phyloP scores from a whole-genome alignment of 2,888 invertebrate genomes.

The Drepana falcataria region DNA sequence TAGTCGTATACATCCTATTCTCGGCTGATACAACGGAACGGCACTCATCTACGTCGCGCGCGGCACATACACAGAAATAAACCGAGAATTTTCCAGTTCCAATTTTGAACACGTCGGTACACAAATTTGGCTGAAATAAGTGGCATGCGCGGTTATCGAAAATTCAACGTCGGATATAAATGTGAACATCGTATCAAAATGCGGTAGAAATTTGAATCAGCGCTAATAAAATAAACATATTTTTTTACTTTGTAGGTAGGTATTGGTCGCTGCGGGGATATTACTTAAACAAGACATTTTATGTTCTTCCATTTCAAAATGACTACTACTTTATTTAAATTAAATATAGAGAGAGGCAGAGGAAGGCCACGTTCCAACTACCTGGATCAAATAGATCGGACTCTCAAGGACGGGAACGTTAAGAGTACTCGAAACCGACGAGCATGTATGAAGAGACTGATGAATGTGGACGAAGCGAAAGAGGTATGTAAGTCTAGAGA shows the following conservation, averaged over 20 bases:
- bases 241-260: neutral
- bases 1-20: neutral
- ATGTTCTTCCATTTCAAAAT: too few species aligned
- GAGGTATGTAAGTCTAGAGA: too few species aligned
- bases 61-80: constrained; percentile 11
- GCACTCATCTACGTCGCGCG: constrained; percentile 12
- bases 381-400: too few species aligned
- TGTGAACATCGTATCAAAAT: constrained; percentile 29
- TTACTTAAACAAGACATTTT: too few species aligned
- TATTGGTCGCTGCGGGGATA: too few species aligned
- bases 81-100: constrained; percentile 32
- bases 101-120: constrained; percentile 52
- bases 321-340: too few species aligned
- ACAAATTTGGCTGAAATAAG: constrained; percentile 59
- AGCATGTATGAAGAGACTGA: too few species aligned
- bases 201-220: neutral
- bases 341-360: too few species aligned
- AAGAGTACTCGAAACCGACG: too few species aligned
- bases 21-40: constrained; percentile 14
- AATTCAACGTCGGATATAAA: constrained; percentile 35
- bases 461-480: too few species aligned
- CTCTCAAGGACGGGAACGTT: too few species aligned
- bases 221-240: neutral
- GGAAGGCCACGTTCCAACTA: too few species aligned
- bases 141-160: constrained; percentile 52